Conservation (phyloP, 2,113 vertebrate genomes). For the Phoxinus phoxinus region DNA sequence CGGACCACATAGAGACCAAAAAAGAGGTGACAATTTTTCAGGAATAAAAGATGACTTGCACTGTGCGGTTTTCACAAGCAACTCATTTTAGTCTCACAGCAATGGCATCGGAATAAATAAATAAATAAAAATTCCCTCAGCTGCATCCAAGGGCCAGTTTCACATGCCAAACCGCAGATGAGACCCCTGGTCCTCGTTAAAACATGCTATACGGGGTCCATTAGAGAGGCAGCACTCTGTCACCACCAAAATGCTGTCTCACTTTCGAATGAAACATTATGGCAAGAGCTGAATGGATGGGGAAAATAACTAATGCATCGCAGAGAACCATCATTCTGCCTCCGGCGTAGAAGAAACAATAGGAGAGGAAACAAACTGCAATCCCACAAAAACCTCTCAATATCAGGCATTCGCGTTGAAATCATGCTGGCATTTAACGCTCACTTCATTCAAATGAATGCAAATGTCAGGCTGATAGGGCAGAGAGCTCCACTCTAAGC, state of each 20-base stretch:
- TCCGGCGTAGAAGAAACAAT: background rate
- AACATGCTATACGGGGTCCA: slow-evolving; percentile 15
- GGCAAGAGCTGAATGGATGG: slow-evolving; percentile 8
- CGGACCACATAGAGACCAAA: background rate
- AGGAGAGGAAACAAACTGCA: slow-evolving; percentile 20
- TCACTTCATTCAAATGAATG: background rate
- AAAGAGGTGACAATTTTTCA: slow-evolving; percentile 20
- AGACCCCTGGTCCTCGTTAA: slow-evolving; percentile 20
- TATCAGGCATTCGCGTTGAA: background rate
- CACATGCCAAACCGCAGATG: slow-evolving; percentile 20
- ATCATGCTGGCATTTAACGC: slow-evolving; percentile 21
- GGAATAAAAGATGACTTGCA: background rate
- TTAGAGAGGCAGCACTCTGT: background rate
- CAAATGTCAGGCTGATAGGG: slow-evolving; percentile 12
- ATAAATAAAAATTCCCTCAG: background rate
- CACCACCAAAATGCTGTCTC: background rate
- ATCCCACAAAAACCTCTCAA: background rate
- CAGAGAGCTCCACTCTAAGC: slow-evolving; percentile 26
- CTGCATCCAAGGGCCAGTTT: slow-evolving; percentile 7
- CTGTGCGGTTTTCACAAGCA: background rate
- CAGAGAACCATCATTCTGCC: background rate
- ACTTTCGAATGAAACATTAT: slow-evolving; percentile 4
- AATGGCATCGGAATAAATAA: background rate
- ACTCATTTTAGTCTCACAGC: background rate
- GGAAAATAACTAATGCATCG: background rate